Evolutionary conservation across 1,140 invertebrate genomes (phyloP), one percentile per base, ranked within the genome.

Genomic region (Paraescarpia echinospica): DNA sequence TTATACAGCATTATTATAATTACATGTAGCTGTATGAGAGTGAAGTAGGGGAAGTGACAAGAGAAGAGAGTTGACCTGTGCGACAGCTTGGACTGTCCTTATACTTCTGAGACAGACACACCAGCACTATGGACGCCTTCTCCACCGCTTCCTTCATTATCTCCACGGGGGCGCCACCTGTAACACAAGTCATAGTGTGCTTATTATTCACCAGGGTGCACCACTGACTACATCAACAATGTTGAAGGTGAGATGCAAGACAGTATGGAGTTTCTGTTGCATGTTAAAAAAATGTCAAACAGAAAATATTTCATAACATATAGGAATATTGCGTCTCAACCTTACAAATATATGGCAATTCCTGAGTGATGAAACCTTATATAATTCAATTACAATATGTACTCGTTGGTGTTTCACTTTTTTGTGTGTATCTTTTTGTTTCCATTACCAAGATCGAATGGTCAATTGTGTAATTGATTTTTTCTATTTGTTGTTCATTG

Each of bases 41-140:
- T n/a, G n/a, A n/a, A n/a, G n/a, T n/a, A n/a, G n/a, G n/a, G n/a
- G n/a, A n/a, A n/a, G n/a, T n/a, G n/a, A n/a, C n/a, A n/a, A n/a
- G n/a, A n/a, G n/a, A n/a, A n/a, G n/a, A n/a, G n/a, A n/a, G n/a
- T n/a, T n/a, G n/a, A 93, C 93, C 93, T 90, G 93, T 93, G 88
- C 94, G 91, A 91, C 94, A 94, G 92, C 94, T 93, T 18, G 93
- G 92, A 91, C 93, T 94, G 59, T 93, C 93, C 59, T 94, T 94
- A 89, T 94, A 94, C 48, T 93, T 93, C 91, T 94, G 93, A 89
- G 94, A 93, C 92, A 94, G 92, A 59, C 93, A 93, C 89, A 94
- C 93, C 27, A 94, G 31, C 22, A 94, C 93, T 34, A 93, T 92
- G 9, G 91, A 31, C 6, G 93, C 93, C 18, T 94, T 93, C 89